Conservation (phyloP, 2,113 vertebrate species). For the Odocoileus hemionus region DNA sequence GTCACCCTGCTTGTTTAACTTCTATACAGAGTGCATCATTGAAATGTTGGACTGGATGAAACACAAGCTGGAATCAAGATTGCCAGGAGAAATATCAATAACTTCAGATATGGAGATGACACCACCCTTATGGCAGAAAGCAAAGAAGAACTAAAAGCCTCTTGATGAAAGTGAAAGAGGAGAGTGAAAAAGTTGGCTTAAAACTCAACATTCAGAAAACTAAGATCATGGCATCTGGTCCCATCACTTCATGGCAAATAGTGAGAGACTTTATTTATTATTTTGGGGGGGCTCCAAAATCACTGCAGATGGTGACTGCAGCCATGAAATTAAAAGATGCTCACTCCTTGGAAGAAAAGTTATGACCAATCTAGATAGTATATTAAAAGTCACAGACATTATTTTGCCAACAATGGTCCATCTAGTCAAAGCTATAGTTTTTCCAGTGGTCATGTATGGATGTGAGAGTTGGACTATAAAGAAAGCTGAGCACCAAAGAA, state of each 20-base stretch:
- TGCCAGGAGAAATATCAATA: background rate
- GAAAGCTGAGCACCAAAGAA: background rate
- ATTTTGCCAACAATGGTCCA: accelerated
- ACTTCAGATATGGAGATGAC: background rate
- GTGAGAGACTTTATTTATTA: background rate
- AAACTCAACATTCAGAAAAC: background rate
- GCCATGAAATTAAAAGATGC: background rate
- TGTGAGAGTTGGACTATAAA: background rate
- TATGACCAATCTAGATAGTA: background rate
- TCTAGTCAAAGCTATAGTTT: background rate
- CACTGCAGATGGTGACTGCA: background rate
- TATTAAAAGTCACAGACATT: background rate
- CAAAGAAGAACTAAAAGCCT: background rate
- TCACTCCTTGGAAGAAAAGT: background rate
- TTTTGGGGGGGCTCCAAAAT: background rate
- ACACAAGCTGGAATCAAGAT: background rate
- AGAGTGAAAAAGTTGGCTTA: background rate
- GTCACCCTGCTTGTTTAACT: background rate
- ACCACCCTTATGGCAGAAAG: background rate
- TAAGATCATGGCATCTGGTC: background rate
- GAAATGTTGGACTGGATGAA: background rate
- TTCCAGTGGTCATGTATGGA: background rate
- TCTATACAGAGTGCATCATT: background rate
- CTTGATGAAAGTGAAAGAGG: background rate
- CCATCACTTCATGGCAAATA: background rate